phyloP scores from a whole-genome alignment of 2,113 vertebrate species.

The Arenaria interpres region DNA sequence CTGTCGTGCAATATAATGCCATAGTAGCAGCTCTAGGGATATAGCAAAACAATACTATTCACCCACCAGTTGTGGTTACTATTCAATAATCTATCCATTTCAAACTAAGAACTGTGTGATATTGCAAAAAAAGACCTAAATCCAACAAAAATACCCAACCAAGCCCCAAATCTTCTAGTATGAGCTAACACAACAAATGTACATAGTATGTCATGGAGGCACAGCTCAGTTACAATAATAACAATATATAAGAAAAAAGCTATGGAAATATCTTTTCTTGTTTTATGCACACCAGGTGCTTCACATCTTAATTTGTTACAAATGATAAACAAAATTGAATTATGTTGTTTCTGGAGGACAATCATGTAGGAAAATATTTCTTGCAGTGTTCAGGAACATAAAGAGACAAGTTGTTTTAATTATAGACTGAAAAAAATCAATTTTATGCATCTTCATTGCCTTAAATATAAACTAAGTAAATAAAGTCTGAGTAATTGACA shows the following conservation, averaged over 20 bases:
- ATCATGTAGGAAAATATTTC: not conserved
- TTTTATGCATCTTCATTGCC: slow-evolving; percentile 75
- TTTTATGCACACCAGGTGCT: slow-evolving; percentile 81
- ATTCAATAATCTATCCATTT: not conserved
- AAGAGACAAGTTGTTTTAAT: not conserved
- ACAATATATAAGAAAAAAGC: slow-evolving; percentile 35
- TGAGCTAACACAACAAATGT: slow-evolving; percentile 12
- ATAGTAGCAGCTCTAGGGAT: not conserved
- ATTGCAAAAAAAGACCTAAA: not conserved
- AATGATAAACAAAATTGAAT: slow-evolving; percentile 44
- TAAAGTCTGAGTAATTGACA: not conserved
- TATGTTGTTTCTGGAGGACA: not conserved
- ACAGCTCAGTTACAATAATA: slow-evolving; percentile 16
- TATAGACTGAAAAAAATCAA: not conserved
- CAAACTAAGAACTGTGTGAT: not conserved
- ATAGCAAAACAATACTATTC: not conserved
- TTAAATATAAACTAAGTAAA: slow-evolving; percentile 33
- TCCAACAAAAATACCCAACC: not conserved
- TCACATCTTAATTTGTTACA: slow-evolving; percentile 51
- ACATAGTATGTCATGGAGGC: slow-evolving; percentile 15
- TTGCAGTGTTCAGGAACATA: not conserved
- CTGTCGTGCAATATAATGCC: not conserved
- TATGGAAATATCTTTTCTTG: slow-evolving; percentile 35
- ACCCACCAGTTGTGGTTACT: not conserved
- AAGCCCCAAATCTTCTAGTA: not conserved